Evolutionary conservation across 2,797 vertebrate species (phyloP), one percentile per base, ranked within the genome.

Genomic region (Rhynchonycteris naso): DNA sequence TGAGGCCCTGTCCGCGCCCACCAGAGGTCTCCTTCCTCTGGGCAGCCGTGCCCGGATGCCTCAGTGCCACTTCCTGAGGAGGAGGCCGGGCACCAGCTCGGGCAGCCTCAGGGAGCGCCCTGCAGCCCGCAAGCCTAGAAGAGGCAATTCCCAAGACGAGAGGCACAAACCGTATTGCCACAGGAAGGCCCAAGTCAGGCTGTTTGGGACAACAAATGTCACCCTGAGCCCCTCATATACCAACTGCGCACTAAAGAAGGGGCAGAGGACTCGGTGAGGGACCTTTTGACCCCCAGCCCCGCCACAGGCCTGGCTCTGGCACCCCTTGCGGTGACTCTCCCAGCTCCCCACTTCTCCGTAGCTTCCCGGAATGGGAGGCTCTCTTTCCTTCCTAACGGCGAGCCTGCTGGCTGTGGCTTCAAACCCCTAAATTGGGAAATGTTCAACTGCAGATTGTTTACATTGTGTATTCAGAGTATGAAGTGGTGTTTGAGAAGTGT

Each of bases 401-500:
- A 75, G 61, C 90, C 66, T 59, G 50, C 71, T 66, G 83, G 75
- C 95, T 95, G 68, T n/a, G 58, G 78, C 96, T 98, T 97, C 95
- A 96, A 97, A 76, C 83, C 95, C 93, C 96, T 97, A 97, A 95
- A 97, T 93, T 94, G 96, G 96, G 95, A 97, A 97, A 96, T 97
- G 96, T 98, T 98, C 96, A 88, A 98, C 97, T 89, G 90, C 98
- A 98, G 97, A 97, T 96, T 97, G 97, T 97, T 98, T 98, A 98
- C 87, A 94, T 98, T 98, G 98, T 98, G 98, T 97, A 97, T 98
- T 92, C 97, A 97, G 96, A 94, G 96, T 97, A 98, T 56, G 95
- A 98, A 98, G 97, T 94, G 97, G 97, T 98, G 98, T 98, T 98
- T 98, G 98, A 98, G 97, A 97, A 95, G 94, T 26, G 97, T 98